Base-by-base conservation (phyloP, 2,113 vertebrate species). In the Leptocoma aspasia region DNA sequence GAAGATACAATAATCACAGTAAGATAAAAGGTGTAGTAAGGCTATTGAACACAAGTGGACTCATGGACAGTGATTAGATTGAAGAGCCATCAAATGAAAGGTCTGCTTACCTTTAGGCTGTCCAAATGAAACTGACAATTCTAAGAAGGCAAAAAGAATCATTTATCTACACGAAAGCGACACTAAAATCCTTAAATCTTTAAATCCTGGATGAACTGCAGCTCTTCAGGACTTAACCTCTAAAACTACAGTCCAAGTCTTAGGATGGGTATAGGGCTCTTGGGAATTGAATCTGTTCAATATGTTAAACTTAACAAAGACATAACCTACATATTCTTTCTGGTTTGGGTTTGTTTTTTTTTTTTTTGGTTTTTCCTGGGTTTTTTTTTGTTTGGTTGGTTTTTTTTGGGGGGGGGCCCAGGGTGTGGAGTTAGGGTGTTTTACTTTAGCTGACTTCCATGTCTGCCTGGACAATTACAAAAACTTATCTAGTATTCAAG, bases 341-440 rank as follows among this genome's bases (percentile, higher is more conserved):
- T 42, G 5, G 2, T 33, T 7, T 45, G 7, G 1, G 21, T 35
- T 8, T 20, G 1, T 2, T 15, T 56, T 22, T 56, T 31, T 33
- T 33, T 10, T 15, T 42, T 30, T 64, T 4, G 31, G 3, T 13
- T 19, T 8, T 6, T 6, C 41, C 15, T 14, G 50, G 16, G 7
- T 15, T 7, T 10, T 26, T 11, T 7, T 28, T 20, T 22, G 24
- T 24, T 30, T 10, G 3, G 35, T 47, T 47, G 13, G n/a, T n/a
- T 44, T 12, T 37, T 42, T 53, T 8, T 6, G 4, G 3, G 7
- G 7, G 18, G 5, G n/a, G n/a, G n/a, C n/a, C n/a, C 0, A 2
- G 9, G 23, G 7, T 26, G 5, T 11, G 10, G 14, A 49, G 15
- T 20, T 28, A 9, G 3, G 0, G 0, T n/a, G 17, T 39, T 26